Evolutionary conservation across 2,888 invertebrate species (phyloP), one percentile per base, ranked within the genome.

Genomic region (Polia nebulosa): DNA sequence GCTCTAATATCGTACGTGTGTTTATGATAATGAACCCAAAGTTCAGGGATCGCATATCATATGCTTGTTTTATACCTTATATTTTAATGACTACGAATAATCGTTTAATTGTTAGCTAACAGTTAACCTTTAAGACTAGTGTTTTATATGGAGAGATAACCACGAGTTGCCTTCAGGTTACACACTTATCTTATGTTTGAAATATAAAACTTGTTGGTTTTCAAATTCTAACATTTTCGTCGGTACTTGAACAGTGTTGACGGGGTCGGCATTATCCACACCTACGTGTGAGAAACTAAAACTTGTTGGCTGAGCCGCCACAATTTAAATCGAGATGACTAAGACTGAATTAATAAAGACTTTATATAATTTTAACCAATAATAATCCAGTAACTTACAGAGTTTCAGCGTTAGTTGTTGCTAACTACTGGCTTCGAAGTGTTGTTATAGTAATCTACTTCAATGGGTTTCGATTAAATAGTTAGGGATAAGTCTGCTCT

Each of bases 181-280:
- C 45, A 56, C 20, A 57, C 72, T 77, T 56, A 57, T 47, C 32
- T 63, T 32, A 25, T 67, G 25, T 78, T 67, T 76, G 76, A 76
- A 78, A 76, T 68, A n/a, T 52, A 67, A 67, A 52, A 66, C 68
- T 62, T 44, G 74, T 73, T 59, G n/a, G 32, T 55, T 66, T 78
- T 52, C 44, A 47, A 51, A 44, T 57, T 49, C 34, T 55, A 52
- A 78, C 55, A 65, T 41, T 61, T 61, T 66, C 44, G 36, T n/a
- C 27, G 52, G 55, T 45, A 66, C 61, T 66, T 66, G 53, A 66
- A 49, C n/a, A 17, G n/a, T 41, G 51, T 72, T 55, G 44, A 65
- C 53, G 17, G 39, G 57, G 25, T 34, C 9, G 29, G 58, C 45
- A 56, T 65, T 58, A 71, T 49, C 39, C 41, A 27, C 53, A 51